Percentiles rank a stretch among this genome's conserved stretches.
Evolutionary conservation across 2,888 invertebrate genomes (phyloP).

Genomic region (Hirtodrosophila duncani): DNA sequence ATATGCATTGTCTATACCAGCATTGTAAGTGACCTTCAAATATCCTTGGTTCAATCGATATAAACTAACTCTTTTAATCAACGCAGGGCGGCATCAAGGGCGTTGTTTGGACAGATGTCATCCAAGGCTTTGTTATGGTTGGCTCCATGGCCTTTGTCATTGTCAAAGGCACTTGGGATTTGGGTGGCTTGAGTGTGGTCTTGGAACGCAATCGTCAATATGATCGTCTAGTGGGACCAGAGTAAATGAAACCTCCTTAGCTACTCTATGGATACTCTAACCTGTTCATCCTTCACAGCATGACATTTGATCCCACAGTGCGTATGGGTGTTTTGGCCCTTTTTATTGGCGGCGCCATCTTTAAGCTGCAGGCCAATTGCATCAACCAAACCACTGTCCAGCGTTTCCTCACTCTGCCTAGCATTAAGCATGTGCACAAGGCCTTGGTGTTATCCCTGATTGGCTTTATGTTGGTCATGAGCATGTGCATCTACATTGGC

Average conservation of each 20-base stretch:
- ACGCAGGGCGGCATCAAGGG: slow-evolving; percentile 86
- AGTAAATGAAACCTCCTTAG: slow-evolving; percentile 78
- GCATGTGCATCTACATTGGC: slow-evolving; percentile 85
- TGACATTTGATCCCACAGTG: slow-evolving; percentile 86
- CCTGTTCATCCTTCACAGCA: slow-evolving; percentile 82
- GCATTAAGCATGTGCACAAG: slow-evolving; percentile 83
- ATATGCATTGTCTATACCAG: slow-evolving; percentile 92
- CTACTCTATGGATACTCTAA: slow-evolving; percentile 77
- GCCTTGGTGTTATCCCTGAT: slow-evolving; percentile 83
- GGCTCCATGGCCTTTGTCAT: slow-evolving; percentile 85
- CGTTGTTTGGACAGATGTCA: slow-evolving; percentile 89
- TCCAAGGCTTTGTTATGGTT: slow-evolving; percentile 87
- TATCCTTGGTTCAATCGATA: background rate
- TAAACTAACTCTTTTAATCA: background rate
- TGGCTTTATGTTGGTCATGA: slow-evolving; percentile 81
- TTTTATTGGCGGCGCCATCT: slow-evolving; percentile 85
- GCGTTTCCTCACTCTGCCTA: slow-evolving; percentile 86
- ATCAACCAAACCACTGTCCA: slow-evolving; percentile 92
- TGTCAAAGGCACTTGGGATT: slow-evolving; percentile 85
- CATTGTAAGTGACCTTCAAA: slow-evolving; percentile 81
- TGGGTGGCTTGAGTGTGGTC: slow-evolving; percentile 84
- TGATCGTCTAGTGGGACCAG: slow-evolving; percentile 83
- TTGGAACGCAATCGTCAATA: slow-evolving; percentile 83
- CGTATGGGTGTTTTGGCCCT: slow-evolving; percentile 89
- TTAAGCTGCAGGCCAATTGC: slow-evolving; percentile 86